Percentiles rank a stretch among this genome's conserved stretches.
Evolutionary conservation across 2,797 vertebrate genomes (phyloP).

Genomic region (Sebastiscus albofasciatus): DNA sequence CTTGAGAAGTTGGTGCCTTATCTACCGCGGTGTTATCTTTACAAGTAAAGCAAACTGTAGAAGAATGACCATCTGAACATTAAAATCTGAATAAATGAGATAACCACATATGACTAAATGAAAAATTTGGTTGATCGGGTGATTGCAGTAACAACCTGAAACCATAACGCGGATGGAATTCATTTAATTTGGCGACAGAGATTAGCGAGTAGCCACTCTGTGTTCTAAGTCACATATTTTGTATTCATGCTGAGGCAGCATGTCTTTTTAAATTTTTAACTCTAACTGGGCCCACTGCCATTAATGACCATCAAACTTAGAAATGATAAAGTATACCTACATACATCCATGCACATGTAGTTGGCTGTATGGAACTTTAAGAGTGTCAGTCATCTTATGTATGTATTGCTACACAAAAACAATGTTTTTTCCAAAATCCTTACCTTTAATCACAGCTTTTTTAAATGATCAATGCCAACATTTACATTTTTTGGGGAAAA

Average conservation of each 20-base stretch:
- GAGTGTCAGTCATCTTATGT: not conserved
- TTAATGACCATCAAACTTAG: not conserved
- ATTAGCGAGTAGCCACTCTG: constrained; percentile 13
- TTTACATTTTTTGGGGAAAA: not conserved
- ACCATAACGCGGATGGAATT: constrained; percentile 28
- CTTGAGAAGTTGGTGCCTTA: constrained; percentile 3
- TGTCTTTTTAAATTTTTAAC: not conserved
- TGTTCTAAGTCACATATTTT: not conserved
- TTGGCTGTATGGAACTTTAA: not conserved
- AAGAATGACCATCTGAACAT: not conserved
- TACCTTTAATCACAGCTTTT: not conserved
- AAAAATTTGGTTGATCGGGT: not conserved
- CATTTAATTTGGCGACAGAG: constrained; percentile 18
- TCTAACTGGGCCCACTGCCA: not conserved
- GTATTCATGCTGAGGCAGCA: not conserved
- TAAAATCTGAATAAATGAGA: not conserved
- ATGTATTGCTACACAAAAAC: not conserved
- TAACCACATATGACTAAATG: not conserved
- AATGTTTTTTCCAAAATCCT: not conserved
- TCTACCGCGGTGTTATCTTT: not conserved
- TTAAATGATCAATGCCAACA: not conserved
- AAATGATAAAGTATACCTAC: too few relatives aligned
- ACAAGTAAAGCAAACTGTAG: not conserved
- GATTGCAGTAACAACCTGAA: constrained; percentile 39
- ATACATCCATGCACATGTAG: not conserved